These are phyloP conservation scores for Lipophrys pholis DNA, from an alignment of 2,113 vertebrate species.

Conservation along the genomic window DNA sequence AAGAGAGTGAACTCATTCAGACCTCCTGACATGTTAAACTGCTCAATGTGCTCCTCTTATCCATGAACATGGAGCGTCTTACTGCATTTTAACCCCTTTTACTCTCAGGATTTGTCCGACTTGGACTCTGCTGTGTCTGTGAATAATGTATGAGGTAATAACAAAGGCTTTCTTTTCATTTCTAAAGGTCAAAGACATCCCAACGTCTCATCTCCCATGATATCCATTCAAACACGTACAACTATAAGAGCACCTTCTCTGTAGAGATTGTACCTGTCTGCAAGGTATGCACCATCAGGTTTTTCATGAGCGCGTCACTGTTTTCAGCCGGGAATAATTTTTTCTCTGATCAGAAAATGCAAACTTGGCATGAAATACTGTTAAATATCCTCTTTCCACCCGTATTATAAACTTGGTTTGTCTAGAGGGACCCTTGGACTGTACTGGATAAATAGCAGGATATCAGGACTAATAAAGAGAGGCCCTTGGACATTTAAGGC, in stretches of 20 bases:
- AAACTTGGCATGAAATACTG: no score
- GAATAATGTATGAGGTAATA: not conserved
- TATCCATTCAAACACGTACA: constrained; percentile 94
- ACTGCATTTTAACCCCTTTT: not conserved
- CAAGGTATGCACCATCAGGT: constrained; percentile 89
- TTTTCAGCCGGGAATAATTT: no score
- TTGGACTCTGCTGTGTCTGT: not conserved
- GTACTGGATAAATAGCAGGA: no score
- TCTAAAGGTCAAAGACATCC: constrained; percentile 90
- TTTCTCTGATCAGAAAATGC: no score
- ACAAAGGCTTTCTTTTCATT: constrained; percentile 3
- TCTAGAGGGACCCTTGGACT: not conserved
- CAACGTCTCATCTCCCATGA: constrained; percentile 97
- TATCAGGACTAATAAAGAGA: no score
- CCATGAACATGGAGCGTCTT: not conserved
- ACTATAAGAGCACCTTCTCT: constrained; percentile 98
- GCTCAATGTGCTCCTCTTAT: not conserved
- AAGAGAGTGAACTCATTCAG: no score
- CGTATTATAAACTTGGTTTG: not conserved
- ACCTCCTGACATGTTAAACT: constrained; percentile 1
- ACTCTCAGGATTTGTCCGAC: not conserved
- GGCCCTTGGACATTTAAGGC: no score
- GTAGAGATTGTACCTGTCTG: constrained; percentile 97
- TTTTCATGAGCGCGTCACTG: no score
- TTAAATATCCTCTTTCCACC: not conserved